Conservation (phyloP, 2,113 vertebrate species). For the Grantiella picta region DNA sequence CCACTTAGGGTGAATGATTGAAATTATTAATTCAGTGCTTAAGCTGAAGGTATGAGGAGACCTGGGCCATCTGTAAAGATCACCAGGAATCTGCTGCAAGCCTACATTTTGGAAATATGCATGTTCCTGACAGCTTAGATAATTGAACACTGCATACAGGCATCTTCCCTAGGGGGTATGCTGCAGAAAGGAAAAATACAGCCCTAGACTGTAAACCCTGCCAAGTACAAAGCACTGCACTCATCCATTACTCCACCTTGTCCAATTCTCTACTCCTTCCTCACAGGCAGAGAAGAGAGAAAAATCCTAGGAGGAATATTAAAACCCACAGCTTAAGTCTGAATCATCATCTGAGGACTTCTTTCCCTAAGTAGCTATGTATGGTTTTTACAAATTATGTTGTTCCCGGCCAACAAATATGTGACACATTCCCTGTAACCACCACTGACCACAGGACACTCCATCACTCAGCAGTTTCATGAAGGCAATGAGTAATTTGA, state of each 20-base stretch:
- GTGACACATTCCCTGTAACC: neutral
- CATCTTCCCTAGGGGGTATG: conserved; percentile 1
- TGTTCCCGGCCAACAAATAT: neutral
- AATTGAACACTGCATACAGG: conserved; percentile 18
- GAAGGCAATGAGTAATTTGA: neutral
- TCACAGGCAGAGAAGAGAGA: neutral
- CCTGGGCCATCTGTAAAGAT: neutral
- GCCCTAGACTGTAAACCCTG: neutral
- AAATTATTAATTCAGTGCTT: neutral
- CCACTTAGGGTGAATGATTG: neutral
- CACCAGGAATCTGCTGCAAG: neutral
- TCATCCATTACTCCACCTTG: neutral
- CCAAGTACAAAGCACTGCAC: neutral
- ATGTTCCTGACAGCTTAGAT: conserved; percentile 13
- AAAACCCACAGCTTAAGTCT: neutral
- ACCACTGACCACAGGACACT: neutral
- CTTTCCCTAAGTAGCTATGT: neutral
- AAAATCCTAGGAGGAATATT: neutral
- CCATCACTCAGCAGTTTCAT: neutral
- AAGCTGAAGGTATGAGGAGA: neutral
- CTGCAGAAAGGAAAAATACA: conserved; percentile 35
- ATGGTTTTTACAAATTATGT: neutral
- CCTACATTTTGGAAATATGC: neutral
- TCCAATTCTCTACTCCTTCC: neutral
- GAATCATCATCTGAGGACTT: neutral